Conservation (phyloP, 2,797 vertebrate genomes). For the Paramormyrops hopkinsi region DNA sequence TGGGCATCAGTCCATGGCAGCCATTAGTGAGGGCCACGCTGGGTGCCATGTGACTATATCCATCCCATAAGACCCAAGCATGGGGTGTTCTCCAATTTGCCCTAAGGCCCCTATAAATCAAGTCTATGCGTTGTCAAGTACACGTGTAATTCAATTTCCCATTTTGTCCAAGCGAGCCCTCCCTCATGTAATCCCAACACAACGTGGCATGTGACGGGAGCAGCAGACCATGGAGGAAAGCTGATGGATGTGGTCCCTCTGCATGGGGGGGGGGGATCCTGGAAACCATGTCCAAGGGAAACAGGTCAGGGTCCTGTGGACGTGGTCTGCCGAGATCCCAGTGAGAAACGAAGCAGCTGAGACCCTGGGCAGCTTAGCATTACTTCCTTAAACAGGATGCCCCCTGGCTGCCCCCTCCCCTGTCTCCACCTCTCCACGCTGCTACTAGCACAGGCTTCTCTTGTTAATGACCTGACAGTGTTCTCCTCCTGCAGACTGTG, state of each 20-base stretch:
- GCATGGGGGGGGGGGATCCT: not conserved
- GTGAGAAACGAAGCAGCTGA: not conserved
- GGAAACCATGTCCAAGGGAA: not conserved
- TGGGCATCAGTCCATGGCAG: not conserved
- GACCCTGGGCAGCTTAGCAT: not conserved
- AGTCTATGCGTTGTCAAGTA: not conserved
- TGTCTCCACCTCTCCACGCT: not conserved
- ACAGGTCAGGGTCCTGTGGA: not conserved
- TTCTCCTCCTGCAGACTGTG: not conserved
- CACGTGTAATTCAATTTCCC: constrained; percentile 2
- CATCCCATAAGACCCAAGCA: not conserved
- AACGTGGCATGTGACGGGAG: not conserved
- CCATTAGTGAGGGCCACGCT: not conserved
- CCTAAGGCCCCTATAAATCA: not conserved
- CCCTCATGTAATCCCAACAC: not conserved
- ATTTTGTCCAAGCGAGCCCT: not conserved
- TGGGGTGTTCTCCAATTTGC: not conserved
- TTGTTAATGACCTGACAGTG: not conserved
- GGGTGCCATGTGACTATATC: not conserved
- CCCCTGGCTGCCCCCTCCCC: not conserved
- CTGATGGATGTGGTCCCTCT: not conserved
- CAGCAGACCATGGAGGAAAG: not conserved
- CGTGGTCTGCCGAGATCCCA: not conserved
- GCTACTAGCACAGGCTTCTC: not conserved
- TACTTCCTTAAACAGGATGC: not conserved